A percentile compares a stretch with the other conserved stretches of the same genome.
phyloP scores from a whole-genome alignment of 1,140 invertebrate species.

The Orussus abietinus region DNA sequence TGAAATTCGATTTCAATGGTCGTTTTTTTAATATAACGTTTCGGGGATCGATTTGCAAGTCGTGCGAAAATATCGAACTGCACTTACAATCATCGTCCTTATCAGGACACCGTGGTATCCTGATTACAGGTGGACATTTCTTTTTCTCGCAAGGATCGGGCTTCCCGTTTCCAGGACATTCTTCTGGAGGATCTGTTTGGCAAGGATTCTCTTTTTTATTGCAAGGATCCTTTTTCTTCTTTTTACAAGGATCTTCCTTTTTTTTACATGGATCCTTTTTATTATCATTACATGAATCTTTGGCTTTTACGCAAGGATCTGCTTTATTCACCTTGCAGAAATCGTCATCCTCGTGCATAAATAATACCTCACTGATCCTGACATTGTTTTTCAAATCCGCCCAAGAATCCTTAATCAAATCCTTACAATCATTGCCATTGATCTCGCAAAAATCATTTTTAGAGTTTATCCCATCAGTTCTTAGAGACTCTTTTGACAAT shows the following conservation, averaged over 20 bases:
- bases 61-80: not conserved
- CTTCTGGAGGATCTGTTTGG: too few relatives aligned
- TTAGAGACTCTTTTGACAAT: too few relatives aligned
- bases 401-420: not conserved
- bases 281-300: not conserved
- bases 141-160: too few relatives aligned
- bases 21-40: not conserved
- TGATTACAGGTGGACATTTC: conserved; percentile 19
- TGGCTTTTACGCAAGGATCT: not conserved
- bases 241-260: conserved; percentile 11
- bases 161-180: too few relatives aligned
- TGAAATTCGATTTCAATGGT: too few relatives aligned
- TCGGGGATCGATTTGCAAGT: not conserved
- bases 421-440: too few relatives aligned
- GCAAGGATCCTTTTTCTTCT: not conserved
- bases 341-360: conserved; percentile 5
- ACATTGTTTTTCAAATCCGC: not conserved
- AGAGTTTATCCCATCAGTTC: too few relatives aligned
- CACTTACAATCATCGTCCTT: not conserved
- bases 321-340: conserved; percentile 7
- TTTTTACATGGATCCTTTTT: conserved; percentile 7
- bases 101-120: conserved; percentile 13
- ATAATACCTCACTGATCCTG: too few relatives aligned
- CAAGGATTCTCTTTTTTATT: conserved; percentile 2
- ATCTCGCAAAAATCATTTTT: too few relatives aligned